These are phyloP conservation scores for Meloidogyne chitwoodi DNA, from an alignment of 1,140 invertebrate species.

Conservation along the genomic window DNA sequence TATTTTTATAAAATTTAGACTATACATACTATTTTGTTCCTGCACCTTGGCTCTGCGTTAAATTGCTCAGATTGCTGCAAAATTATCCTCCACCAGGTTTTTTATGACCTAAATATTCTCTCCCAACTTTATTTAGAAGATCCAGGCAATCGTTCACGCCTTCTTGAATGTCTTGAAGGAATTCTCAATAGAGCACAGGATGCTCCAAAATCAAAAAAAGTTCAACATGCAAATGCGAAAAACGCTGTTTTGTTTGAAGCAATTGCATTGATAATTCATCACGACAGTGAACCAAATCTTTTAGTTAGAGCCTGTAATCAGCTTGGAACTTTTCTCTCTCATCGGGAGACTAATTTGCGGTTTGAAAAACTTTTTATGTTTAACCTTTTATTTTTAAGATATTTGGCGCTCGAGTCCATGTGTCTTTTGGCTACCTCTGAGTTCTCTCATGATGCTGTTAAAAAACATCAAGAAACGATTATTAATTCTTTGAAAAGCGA, in stretches of 20 bases:
- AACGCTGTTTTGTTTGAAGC: slow-evolving; percentile 99
- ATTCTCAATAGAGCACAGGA: slow-evolving; percentile 99
- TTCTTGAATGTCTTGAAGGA: slow-evolving; percentile 98
- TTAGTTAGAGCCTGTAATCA: slow-evolving; percentile 97
- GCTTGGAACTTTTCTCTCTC: slow-evolving; percentile 93
- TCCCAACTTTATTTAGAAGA: slow-evolving; percentile 42
- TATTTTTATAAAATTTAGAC: slow-evolving; percentile 67
- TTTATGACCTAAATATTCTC: background rate
- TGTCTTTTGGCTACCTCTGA: slow-evolving; percentile 97
- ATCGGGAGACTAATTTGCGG: slow-evolving; percentile 94
- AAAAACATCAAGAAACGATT: slow-evolving; percentile 99
- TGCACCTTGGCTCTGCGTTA: slow-evolving; percentile 98
- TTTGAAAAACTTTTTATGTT: slow-evolving; percentile 41
- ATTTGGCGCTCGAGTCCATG: slow-evolving; percentile 97
- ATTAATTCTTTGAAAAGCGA: slow-evolving; percentile 96
- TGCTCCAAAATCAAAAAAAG: slow-evolving; percentile 98
- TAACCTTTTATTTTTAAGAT: slow-evolving; percentile 62
- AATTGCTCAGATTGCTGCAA: slow-evolving; percentile 87
- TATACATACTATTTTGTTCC: slow-evolving; percentile 99
- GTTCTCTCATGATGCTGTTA: slow-evolving; percentile 98
- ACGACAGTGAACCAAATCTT: slow-evolving; percentile 93
- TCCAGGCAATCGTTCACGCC: slow-evolving; percentile 71
- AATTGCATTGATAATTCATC: slow-evolving; percentile 96
- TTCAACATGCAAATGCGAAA: slow-evolving; percentile 99
- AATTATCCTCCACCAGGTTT: slow-evolving; percentile 93